Percentiles rank a stretch among this genome's conserved stretches.
These are phyloP conservation scores for Lepidurus apus DNA, from an alignment of 1,140 invertebrate genomes.

Conservation along the genomic window DNA sequence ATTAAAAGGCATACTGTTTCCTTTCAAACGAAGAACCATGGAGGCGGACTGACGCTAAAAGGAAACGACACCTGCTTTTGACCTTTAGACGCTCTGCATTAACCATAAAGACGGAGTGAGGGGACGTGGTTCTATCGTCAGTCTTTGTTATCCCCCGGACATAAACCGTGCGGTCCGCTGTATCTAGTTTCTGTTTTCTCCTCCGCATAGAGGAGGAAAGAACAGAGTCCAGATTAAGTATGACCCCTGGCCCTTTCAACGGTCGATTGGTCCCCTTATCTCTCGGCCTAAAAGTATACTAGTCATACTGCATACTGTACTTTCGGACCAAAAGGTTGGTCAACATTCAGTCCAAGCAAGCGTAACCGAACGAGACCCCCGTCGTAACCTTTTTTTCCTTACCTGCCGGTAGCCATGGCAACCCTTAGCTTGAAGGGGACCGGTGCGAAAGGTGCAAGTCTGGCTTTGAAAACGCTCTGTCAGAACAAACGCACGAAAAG, in stretches of 20 bases:
- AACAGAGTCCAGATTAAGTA: not conserved
- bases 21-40: too few relatives aligned
- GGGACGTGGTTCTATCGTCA: not conserved
- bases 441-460: not conserved
- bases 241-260: not conserved
- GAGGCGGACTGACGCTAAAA: too few relatives aligned
- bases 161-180: not conserved
- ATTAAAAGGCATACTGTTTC: too few relatives aligned
- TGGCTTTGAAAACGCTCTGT: not conserved
- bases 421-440: not conserved
- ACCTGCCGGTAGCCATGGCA: constrained; percentile 12
- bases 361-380: not conserved
- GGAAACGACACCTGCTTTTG: not conserved
- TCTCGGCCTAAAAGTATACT: not conserved
- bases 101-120: not conserved
- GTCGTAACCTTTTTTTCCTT: not conserved
- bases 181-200: not conserved
- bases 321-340: not conserved
- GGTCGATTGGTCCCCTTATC: not conserved
- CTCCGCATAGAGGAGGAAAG: not conserved
- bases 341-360: not conserved
- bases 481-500: too few relatives aligned
- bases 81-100: not conserved
- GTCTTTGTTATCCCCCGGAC: not conserved
- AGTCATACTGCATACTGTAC: not conserved